phyloP scores from a whole-genome alignment of 2,888 invertebrate genomes.

The Aphodius granarius region DNA sequence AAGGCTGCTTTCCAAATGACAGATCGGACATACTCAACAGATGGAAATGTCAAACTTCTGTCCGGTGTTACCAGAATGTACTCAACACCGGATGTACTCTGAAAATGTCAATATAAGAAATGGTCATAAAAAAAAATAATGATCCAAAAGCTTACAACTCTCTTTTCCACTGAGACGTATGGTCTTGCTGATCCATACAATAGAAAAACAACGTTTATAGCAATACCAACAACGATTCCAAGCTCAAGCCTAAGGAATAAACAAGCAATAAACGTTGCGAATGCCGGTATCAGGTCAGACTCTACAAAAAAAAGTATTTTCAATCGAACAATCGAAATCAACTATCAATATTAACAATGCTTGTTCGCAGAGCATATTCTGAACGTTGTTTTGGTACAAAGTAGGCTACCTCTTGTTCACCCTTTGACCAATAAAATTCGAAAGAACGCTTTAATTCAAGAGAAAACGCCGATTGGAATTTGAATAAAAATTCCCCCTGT shows the following conservation, averaged over 20 bases:
- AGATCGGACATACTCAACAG: constrained; percentile 64
- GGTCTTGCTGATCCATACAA: constrained; percentile 66
- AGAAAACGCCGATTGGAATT: no score
- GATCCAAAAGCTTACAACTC: constrained; percentile 44
- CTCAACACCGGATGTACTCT: constrained; percentile 59
- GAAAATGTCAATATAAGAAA: constrained; percentile 32
- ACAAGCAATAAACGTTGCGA: constrained; percentile 66
- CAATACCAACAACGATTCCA: constrained; percentile 68
- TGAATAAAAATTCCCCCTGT: no score
- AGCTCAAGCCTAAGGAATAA: constrained; percentile 66
- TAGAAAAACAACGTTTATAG: constrained; percentile 63
- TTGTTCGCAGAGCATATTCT: no score
- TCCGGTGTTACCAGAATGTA: constrained; percentile 64
- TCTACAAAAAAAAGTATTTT: constrained; percentile 55
- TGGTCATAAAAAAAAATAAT: not conserved
- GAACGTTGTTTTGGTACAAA: no score
- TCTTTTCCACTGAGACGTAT: constrained; percentile 61
- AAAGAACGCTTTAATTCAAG: no score
- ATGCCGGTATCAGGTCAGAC: constrained; percentile 66
- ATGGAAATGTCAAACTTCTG: constrained; percentile 65
- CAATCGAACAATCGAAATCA: no score
- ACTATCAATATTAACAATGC: not conserved
- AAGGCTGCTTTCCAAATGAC: constrained; percentile 74
- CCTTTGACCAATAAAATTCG: no score
- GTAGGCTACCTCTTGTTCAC: no score